Percentiles rank a stretch among this genome's conserved stretches.
These are phyloP conservation scores for Cassiopea andromeda DNA, from an alignment of 30 jellyfish, hydroid and myxozoan genomes.

Conservation along the genomic window DNA sequence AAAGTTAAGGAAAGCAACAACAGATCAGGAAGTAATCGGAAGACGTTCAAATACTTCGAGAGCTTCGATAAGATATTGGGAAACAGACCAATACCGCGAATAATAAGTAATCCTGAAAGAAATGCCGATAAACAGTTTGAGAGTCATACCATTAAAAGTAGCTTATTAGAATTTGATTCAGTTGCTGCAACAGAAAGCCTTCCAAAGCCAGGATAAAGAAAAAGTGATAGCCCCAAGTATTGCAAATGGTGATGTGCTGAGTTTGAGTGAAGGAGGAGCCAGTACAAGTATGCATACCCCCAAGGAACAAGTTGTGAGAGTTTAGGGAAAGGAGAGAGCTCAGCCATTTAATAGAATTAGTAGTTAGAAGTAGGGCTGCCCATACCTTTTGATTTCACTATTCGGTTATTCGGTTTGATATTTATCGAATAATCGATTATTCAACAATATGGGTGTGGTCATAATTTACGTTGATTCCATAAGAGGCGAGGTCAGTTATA, in stretches of 20 bases:
- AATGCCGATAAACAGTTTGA: background rate
- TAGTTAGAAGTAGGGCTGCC: background rate
- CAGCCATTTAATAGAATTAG: background rate
- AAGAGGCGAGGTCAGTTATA: no score
- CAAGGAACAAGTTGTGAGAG: background rate
- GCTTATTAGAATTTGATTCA: background rate
- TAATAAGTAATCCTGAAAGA: slow-evolving; percentile 10
- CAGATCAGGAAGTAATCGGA: slow-evolving; percentile 30
- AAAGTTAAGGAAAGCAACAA: slow-evolving; percentile 43
- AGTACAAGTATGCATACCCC: slow-evolving; percentile 15
- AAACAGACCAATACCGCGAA: slow-evolving; percentile 47
- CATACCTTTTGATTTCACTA: no score
- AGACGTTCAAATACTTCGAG: slow-evolving; percentile 12
- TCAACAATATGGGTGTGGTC: no score
- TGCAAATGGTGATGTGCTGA: slow-evolving; percentile 1
- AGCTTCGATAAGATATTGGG: slow-evolving; percentile 40
- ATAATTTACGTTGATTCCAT: no score
- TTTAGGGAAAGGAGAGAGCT: background rate
- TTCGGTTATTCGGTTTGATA: no score
- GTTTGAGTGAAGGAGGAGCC: slow-evolving; percentile 26
- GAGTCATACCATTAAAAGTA: background rate
- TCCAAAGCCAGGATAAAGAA: slow-evolving; percentile 18
- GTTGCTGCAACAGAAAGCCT: slow-evolving; percentile 31
- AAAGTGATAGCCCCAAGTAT: slow-evolving; percentile 3
- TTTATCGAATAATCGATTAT: no score